phyloP scores from a whole-genome alignment of 2,888 invertebrate species.

The Apamea crenata region DNA sequence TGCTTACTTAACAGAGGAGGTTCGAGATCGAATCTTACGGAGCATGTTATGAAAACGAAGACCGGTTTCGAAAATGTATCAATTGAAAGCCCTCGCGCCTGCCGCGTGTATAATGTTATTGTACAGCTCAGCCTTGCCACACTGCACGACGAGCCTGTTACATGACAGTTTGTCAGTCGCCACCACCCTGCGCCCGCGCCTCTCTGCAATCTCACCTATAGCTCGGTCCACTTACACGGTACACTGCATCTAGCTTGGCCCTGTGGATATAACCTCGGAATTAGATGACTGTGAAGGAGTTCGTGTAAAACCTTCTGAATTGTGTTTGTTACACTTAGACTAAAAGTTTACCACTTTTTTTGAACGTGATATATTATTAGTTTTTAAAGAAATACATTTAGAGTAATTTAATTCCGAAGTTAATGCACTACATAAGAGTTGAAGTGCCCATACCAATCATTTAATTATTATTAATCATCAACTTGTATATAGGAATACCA shows the following conservation, averaged over 20 bases:
- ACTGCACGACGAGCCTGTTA: constrained; percentile 78
- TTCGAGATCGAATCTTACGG: constrained; percentile 74
- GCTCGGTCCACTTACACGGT: constrained; percentile 65
- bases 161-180: constrained; percentile 76
- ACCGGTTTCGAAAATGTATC: constrained; percentile 89
- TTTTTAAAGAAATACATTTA: neutral
- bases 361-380: neutral
- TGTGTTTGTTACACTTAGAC: neutral
- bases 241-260: constrained; percentile 25
- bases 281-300: neutral
- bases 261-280: neutral
- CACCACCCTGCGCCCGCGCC: constrained; percentile 62
- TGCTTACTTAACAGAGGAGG: constrained; percentile 67
- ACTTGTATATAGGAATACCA: constrained; percentile 16
- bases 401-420: neutral
- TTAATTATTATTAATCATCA: constrained; percentile 42
- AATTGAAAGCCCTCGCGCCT: constrained; percentile 83
- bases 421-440: neutral
- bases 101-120: constrained; percentile 87
- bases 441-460: neutral
- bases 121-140: constrained; percentile 83
- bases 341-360: neutral
- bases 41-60: constrained; percentile 86
- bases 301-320: neutral
- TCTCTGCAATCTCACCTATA: constrained; percentile 70